Conservation (phyloP, 2,797 vertebrate genomes). For the Sebastes variabilis region DNA sequence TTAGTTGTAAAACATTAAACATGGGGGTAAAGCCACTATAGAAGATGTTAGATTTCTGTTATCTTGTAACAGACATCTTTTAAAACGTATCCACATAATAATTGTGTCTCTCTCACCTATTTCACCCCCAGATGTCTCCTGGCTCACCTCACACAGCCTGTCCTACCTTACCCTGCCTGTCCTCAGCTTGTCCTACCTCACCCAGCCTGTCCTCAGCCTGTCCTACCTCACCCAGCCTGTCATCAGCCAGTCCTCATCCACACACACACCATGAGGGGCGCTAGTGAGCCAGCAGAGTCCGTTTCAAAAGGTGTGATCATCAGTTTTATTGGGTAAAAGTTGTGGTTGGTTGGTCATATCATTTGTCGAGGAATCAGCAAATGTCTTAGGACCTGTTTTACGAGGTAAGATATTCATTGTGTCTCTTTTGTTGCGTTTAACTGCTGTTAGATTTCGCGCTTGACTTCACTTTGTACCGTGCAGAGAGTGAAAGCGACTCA, state of each 20-base stretch:
- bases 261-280: constrained; percentile 50
- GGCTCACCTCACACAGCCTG: background rate
- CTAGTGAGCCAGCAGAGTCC: constrained; percentile 2
- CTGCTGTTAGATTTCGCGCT: background rate
- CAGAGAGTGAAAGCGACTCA: background rate
- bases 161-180: background rate
- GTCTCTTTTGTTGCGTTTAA: background rate
- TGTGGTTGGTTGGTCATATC: background rate
- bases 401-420: background rate
- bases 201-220: background rate
- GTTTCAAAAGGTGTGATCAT: constrained; percentile 43
- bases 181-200: too few relatives aligned
- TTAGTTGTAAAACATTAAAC: background rate
- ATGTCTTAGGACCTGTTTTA: background rate
- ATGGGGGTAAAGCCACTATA: background rate
- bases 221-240: background rate
- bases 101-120: background rate
- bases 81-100: background rate
- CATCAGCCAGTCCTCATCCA: background rate
- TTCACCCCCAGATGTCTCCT: background rate
- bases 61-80: background rate
- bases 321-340: constrained; percentile 44
- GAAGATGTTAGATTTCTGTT: background rate
- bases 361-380: background rate
- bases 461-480: constrained; percentile 39